phyloP scores from a whole-genome alignment of 2,113 vertebrate species.

The Eira barbara region DNA sequence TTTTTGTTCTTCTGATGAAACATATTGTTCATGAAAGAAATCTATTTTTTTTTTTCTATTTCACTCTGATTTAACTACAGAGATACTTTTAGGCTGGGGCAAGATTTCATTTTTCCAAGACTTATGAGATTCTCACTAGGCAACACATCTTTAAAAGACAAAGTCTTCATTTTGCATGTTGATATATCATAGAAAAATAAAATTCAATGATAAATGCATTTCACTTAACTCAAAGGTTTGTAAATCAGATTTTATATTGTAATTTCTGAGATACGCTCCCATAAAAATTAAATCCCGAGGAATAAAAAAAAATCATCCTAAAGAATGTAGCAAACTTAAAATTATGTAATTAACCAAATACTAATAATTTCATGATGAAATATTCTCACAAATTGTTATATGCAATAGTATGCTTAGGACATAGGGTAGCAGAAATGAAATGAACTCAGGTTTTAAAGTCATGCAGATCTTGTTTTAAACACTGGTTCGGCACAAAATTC shows the following conservation, averaged over 20 bases:
- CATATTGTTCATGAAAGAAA: conserved; percentile 58
- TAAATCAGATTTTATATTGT: not conserved
- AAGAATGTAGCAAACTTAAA: not conserved
- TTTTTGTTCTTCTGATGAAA: conserved; percentile 63
- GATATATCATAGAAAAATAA: conserved; percentile 39
- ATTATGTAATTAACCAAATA: not conserved
- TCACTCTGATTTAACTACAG: conserved; percentile 34
- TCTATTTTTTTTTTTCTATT: conserved; percentile 23
- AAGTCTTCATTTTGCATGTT: conserved; percentile 8
- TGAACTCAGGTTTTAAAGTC: not conserved
- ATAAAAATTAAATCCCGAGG: not conserved
- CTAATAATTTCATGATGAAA: conserved; percentile 4
- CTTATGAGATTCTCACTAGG: conserved; percentile 30
- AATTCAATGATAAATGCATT: conserved; percentile 24
- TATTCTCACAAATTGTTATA: not conserved
- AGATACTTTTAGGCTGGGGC: conserved; percentile 28
- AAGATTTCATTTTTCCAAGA: conserved; percentile 61
- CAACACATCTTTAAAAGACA: conserved; percentile 44
- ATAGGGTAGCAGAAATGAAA: not conserved
- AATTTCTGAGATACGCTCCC: not conserved
- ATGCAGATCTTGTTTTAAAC: not conserved
- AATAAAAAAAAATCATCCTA: not conserved
- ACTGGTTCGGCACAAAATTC: not conserved
- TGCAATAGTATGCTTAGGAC: not conserved
- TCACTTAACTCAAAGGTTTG: not conserved